Base-by-base conservation (phyloP, 2,113 vertebrate species). In the Carassius gibelio region DNA sequence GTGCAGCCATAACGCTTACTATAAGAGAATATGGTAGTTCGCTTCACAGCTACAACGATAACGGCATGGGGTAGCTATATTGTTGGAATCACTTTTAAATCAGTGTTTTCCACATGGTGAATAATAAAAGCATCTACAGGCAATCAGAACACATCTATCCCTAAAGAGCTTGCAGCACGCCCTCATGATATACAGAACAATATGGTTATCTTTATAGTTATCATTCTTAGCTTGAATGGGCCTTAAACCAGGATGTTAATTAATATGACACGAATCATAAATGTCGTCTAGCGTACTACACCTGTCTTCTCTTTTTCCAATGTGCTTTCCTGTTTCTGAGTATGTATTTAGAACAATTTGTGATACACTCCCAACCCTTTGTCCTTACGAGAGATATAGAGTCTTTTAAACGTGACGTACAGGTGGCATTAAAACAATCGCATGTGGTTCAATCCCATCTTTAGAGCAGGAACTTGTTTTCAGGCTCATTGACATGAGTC, bases 261-360 rank as follows among this genome's bases (percentile, higher is more conserved):
- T 13, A 34, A 76, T 83, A 15, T 38, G 84, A 84, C 69, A 30
- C 87, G 26, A 82, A 84, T 82, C 81, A 66, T 86, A 86, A 82
- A 86, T 86, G 87, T 88, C 81, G 82, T 86, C 82, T 45, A 86
- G 81, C 84, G 76, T 80, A 77, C 72, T 71, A 71, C 62, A 77
- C 36, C 84, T 77, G 82, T 88, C 87, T 88, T 88, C 87, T 84
- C 85, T 84, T 88, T 84, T 82, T 85, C 62, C 64, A 82, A 75
- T 71, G 85, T 88, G 85, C 79, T 79, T 87, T 82, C 80, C 82
- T 82, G 80, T 86, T 86, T 78, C 55, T 80, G 79, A 83, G 75
- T 83, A 38, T 50, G 66, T 83, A 61, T 83, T 69, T 86, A 85
- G 79, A 75, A 82, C 30, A 68, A 76, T 86, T 88, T 84, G 85